Evolutionary conservation across 2,888 invertebrate species (phyloP).

Genomic region (Noctua fimbriata): DNA sequence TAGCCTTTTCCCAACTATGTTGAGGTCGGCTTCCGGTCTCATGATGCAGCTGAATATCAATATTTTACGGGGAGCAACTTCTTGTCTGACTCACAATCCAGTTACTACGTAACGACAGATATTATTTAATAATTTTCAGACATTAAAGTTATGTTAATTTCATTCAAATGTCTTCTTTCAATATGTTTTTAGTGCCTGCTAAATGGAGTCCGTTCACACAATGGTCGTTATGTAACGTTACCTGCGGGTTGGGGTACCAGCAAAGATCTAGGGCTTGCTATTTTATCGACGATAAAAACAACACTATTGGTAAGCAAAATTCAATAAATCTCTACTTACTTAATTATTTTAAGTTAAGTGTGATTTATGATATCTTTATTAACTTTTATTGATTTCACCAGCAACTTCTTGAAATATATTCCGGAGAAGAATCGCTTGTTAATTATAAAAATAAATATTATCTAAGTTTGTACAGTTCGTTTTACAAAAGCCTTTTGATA

Average conservation of each 20-base stretch:
- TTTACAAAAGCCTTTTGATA: background rate
- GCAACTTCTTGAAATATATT: background rate
- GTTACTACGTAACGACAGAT: background rate
- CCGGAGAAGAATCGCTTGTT: background rate
- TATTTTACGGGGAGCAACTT: background rate
- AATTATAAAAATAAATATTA: background rate
- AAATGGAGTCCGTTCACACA: conserved; percentile 87
- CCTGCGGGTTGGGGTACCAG: conserved; percentile 86
- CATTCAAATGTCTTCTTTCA: background rate
- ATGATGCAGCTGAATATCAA: background rate
- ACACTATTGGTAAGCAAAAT: conserved; percentile 73
- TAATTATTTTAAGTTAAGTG: background rate
- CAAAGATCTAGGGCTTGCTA: conserved; percentile 79
- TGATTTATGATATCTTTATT: background rate
- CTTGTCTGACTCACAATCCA: background rate
- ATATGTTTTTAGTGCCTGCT: conserved; percentile 82
- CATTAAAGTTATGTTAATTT: background rate
- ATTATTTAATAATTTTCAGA: background rate
- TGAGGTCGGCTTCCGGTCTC: too few relatives aligned
- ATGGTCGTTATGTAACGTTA: conserved; percentile 87
- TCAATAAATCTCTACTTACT: background rate
- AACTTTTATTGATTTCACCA: too few relatives aligned
- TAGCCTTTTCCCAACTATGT: background rate
- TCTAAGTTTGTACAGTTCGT: background rate
- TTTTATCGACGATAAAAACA: conserved; percentile 79